Base-by-base conservation (phyloP, 2,888 invertebrate genomes). In the Lasiommata megera region DNA sequence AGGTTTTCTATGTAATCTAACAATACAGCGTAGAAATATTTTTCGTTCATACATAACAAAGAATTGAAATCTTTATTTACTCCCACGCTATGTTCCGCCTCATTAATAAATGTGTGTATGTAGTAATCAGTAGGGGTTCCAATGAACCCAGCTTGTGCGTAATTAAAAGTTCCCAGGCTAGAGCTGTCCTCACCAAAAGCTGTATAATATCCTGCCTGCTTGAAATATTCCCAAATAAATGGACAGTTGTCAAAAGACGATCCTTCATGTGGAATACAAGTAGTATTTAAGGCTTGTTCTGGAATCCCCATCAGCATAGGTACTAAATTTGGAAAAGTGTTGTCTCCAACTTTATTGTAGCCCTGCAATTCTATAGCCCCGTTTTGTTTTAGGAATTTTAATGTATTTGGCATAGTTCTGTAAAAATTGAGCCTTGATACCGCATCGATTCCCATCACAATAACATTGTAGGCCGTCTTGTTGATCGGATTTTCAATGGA, bases 281-380 rank as follows among this genome's bases (percentile, higher is more conserved):
- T 82, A 12, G 84, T 78, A 38, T 82, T 80, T 12, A 95, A 71
- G 68, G 95, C 93, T 1, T 84, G 81, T 44, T 92, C 92, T 9
- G 92, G 92, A 34, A 93, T 70, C 0, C 97, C 97, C 9, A 93
- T 93, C n/a, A 97, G 80, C 41, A 96, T 88, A 0, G 98, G 95
- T 37, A 97, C 92, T 41, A 98, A 76, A 79, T 98, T 98, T 0
- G 97, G 96, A 73, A 95, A 97, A 0, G 97, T 97, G 76, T 98
- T 98, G 79, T 98, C 97, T 0, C 94, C 98, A 1, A 98, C 94
- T 89, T 98, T 98, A 74, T 95, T 97, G 79, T 96, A 97, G 1
- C 98, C 98, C 60, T 94, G 76, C 74, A 98, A 88, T 71, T 96
- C 96, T n/a, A 96, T 87, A 11, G 93, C 94, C 0, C 91, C 90